Evolutionary conservation across 1,140 invertebrate species (phyloP), one percentile per base, ranked within the genome.

Genomic region (Cyclina sinensis): DNA sequence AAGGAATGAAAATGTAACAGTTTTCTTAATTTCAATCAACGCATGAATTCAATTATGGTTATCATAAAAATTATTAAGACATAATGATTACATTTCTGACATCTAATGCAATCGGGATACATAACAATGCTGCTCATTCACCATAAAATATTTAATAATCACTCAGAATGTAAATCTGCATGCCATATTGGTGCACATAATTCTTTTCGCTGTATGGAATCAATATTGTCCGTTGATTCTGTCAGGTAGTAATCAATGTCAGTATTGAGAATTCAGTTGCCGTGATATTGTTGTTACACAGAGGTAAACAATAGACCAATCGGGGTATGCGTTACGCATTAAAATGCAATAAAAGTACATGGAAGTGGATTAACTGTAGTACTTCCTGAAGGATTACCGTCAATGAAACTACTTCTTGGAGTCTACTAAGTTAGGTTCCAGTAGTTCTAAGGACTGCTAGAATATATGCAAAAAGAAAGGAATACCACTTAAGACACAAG

Each of bases 141-240:
- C 59, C 30, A 4, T 18, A 65, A 65, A 65, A 65, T 65, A 65
- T 65, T 65, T 65, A 65, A 65, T 65, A 65, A 65, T 65, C 24
- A 16, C 30, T 4, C 30, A 30, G 30, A 27, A 65, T 65, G 5
- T 65, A 65, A 65, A 30, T 27, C 30, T 65, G 59, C 30, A 30
- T 30, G 27, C 11, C 30, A 4, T 16, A 65, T 65, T 65, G 5
- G 27, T 30, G 59, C 27, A 30, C 59, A 65, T 18, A 57, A 57
- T 57, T 16, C 59, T 43, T 27, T 59, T 18, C 27, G 2, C 7
- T 65, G 30, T 11, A 18, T 3, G 59, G 59, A 65, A 65, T 65
- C 59, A 30, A n/a, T 30, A 27, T 65, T 7, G 59, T 30, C 30
- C 30, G 54, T 65, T 35, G n/a, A 65, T 24, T 65, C 59, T 65